Base-by-base conservation (phyloP, 2,888 invertebrate genomes). In the Lasioglossum oenotherae region DNA sequence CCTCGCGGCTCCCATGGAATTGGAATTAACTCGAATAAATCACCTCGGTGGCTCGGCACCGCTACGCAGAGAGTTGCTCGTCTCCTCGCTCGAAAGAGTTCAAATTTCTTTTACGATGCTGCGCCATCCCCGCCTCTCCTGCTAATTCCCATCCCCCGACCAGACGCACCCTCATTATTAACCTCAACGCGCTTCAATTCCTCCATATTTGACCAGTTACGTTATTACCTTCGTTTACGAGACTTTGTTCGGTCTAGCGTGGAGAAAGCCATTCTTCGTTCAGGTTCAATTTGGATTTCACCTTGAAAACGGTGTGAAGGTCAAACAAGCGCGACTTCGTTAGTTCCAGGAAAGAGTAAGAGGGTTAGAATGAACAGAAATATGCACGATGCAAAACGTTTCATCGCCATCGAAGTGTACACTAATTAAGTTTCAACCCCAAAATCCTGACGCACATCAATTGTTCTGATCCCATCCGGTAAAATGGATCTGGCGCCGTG, bases 21-120 rank as follows among this genome's bases (percentile, higher is more conserved):
- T 95, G 95, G 95, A 95, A 95, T 95, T 95, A 95, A 95, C 94
- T 94, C 92, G 92, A 94, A 94, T 94, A 94, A 94, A 94, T 94
- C 94, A 94, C 93, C 93, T 92, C 90, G 91, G 89, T 91, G 93
- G 90, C 91, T 91, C 92, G 88, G 92, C 88, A 92, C 92, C 86
- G 91, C 84, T 92, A 92, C 91, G 91, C 87, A 84, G 83, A 90
- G 89, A 89, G 86, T 89, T 84, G 85, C 80, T 88, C 89, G 90
- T 90, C 88, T 89, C 86, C 75, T 82, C 81, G 86, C 84, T 90
- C 82, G 75, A 92, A 92, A 91, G 91, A 93, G 92, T 92, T 93
- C 90, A 93, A 94, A 94, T 93, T 94, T 93, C 93, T 93, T 93
- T 91, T 67, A 90, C 92, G 91, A 90, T 91, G 89, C 91, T 90